phyloP scores from a whole-genome alignment of 2,113 vertebrate genomes.

The Passer domesticus region DNA sequence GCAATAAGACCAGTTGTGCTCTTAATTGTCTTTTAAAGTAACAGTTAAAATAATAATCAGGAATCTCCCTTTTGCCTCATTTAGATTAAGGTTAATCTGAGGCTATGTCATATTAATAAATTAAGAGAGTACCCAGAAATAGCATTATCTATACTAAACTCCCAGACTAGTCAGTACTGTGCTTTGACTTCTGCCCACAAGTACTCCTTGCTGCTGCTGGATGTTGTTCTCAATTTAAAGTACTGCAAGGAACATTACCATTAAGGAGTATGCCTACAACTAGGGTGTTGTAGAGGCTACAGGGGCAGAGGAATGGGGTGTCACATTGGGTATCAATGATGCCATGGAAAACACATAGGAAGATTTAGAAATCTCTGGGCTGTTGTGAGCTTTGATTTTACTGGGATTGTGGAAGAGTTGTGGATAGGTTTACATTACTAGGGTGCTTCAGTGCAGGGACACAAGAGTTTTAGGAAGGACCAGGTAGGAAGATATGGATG shows the following conservation, averaged over 20 bases:
- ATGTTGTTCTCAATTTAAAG: neutral
- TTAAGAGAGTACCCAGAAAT: neutral
- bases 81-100: neutral
- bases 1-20: neutral
- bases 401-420: too few relatives aligned
- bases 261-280: neutral
- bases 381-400: neutral
- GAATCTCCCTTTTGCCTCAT: conserved; percentile 12
- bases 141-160: neutral
- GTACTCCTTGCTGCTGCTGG: neutral
- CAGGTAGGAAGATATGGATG: neutral
- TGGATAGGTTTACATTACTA: neutral
- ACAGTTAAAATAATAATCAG: conserved; percentile 13
- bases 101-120: neutral
- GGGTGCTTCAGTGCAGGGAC: neutral
- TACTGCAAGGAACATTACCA: neutral
- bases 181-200: neutral
- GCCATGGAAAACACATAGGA: neutral
- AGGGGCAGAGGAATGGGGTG: neutral
- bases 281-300: neutral
- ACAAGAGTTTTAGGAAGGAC: neutral
- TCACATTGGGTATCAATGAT: neutral
- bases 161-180: neutral
- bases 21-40: neutral
- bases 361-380: neutral